A percentile compares a stretch with the other conserved stretches of the same genome.
Evolutionary conservation across 2,113 vertebrate genomes (phyloP).

Genomic region (Regulus satrapa): DNA sequence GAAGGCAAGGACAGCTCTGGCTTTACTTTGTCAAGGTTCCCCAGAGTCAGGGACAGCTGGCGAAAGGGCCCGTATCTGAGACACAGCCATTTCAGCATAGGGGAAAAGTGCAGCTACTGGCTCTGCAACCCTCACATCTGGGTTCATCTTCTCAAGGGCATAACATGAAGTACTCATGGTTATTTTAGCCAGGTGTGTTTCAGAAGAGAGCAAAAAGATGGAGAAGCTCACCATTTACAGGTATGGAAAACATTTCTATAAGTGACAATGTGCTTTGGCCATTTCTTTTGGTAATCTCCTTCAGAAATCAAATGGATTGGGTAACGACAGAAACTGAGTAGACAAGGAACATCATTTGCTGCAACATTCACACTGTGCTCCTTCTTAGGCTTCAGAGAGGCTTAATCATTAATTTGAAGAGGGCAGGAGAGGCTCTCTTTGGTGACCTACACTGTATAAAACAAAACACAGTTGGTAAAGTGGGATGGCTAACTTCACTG

Average conservation of each 20-base stretch:
- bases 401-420: not conserved
- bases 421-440: not conserved
- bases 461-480: not conserved
- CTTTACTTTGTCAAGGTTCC: not conserved
- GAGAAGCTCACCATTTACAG: not conserved
- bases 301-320: not conserved
- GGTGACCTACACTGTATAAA: not conserved
- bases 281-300: not conserved
- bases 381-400: not conserved
- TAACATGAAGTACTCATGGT: not conserved
- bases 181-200: not conserved
- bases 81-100: not conserved
- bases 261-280: not conserved
- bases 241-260: not conserved
- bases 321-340: not conserved
- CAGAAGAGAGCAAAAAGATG: not conserved
- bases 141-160: not conserved
- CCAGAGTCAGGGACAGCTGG: not conserved
- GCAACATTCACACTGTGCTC: not conserved
- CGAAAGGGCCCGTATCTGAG: not conserved
- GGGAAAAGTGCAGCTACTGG: not conserved
- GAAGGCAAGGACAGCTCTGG: not conserved
- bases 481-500: not conserved
- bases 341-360: not conserved
- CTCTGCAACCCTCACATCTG: not conserved